These are phyloP conservation scores for Euthynnus affinis DNA, from an alignment of 2,797 vertebrate species.

Conservation along the genomic window DNA sequence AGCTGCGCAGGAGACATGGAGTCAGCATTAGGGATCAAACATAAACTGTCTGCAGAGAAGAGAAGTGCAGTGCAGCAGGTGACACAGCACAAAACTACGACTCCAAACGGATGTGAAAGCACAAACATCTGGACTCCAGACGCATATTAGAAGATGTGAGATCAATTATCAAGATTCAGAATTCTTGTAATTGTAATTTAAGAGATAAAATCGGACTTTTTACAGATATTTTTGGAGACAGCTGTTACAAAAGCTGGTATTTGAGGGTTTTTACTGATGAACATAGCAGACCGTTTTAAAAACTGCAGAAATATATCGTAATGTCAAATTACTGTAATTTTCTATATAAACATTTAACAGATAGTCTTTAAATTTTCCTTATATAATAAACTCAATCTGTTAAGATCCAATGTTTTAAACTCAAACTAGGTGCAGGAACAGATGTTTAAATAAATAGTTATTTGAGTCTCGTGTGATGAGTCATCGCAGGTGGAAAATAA, in stretches of 20 bases:
- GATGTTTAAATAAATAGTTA: no score
- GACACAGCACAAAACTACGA: background rate
- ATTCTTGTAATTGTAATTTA: background rate
- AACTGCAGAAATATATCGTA: background rate
- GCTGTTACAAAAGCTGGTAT: background rate
- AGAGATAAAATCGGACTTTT: background rate
- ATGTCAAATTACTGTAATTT: no score
- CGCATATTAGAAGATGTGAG: no score
- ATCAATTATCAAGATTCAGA: background rate
- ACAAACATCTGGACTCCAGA: no score
- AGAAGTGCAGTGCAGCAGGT: background rate
- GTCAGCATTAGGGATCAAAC: background rate
- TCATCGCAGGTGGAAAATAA: no score
- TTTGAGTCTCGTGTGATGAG: no score
- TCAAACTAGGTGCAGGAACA: no score
- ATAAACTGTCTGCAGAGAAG: no score
- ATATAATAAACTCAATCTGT: no score
- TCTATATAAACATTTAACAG: no score
- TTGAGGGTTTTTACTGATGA: background rate
- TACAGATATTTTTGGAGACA: background rate
- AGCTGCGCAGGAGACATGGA: constrained; percentile 67
- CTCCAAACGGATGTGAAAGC: background rate
- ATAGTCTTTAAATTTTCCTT: no score
- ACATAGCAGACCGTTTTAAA: background rate
- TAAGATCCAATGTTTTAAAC: no score